phyloP scores from a whole-genome alignment of 2,113 vertebrate species.

The Casuarius casuarius region DNA sequence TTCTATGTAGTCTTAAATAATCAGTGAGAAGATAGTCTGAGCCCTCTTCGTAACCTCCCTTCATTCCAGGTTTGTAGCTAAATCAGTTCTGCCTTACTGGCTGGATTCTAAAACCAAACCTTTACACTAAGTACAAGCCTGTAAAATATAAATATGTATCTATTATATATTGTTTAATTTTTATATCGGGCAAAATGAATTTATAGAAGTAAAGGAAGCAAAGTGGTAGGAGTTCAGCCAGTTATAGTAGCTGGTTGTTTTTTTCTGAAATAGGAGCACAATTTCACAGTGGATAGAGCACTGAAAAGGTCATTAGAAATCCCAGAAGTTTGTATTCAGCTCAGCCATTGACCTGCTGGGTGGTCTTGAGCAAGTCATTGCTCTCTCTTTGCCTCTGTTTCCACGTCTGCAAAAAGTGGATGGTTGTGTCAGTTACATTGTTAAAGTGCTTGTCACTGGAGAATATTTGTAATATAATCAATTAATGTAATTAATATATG shows the following conservation, averaged over 20 bases:
- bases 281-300: neutral
- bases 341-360: neutral
- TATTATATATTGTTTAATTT: neutral
- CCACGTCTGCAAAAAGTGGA: neutral
- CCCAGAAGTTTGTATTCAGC: neutral
- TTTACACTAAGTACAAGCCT: neutral
- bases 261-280: neutral
- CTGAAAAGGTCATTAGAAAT: neutral
- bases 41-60: neutral
- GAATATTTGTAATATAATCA: neutral
- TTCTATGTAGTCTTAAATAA: neutral
- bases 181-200: neutral
- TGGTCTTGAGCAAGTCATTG: neutral
- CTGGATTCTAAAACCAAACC: neutral
- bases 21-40: neutral
- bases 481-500: accelerated
- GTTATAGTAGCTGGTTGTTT: neutral
- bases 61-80: neutral
- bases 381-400: neutral
- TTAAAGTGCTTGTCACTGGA: neutral
- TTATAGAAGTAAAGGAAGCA: neutral
- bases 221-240: neutral
- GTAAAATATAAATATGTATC: neutral
- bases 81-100: neutral
- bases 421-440: neutral